Conservation (phyloP, 2,797 vertebrate species). For the Chelonia mydas region DNA sequence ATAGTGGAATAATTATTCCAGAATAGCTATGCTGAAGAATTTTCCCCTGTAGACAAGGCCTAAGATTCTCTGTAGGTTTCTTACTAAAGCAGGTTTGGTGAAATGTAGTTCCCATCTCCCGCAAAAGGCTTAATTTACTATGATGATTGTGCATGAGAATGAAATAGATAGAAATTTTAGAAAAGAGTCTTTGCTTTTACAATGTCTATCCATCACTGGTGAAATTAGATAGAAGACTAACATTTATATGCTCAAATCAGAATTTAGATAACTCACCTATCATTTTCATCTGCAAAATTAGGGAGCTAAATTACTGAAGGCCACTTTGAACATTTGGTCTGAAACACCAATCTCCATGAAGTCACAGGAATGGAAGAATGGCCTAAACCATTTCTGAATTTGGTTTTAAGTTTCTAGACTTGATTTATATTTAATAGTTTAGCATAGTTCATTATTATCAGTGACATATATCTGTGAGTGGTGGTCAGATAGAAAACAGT, state of each 20-base stretch:
- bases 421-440: neutral
- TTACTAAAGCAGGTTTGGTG: neutral
- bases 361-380: neutral
- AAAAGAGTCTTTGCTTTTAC: neutral
- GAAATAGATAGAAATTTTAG: neutral
- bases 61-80: neutral
- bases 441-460: neutral
- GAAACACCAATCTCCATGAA: neutral
- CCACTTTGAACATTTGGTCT: neutral
- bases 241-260: neutral
- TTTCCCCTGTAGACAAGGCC: neutral
- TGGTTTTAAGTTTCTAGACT: neutral
- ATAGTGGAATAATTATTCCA: neutral
- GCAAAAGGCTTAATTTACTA: neutral
- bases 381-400: neutral
- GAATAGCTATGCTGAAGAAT: neutral
- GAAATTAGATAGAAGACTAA: slow-evolving; percentile 11
- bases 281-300: neutral
- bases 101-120: neutral
- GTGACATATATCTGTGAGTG: neutral
- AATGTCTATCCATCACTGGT: neutral
- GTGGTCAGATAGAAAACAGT: neutral
- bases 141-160: neutral
- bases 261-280: neutral
- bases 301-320: neutral